Base-by-base conservation (phyloP, 1,140 invertebrate genomes). In the Danaus melanippus region DNA sequence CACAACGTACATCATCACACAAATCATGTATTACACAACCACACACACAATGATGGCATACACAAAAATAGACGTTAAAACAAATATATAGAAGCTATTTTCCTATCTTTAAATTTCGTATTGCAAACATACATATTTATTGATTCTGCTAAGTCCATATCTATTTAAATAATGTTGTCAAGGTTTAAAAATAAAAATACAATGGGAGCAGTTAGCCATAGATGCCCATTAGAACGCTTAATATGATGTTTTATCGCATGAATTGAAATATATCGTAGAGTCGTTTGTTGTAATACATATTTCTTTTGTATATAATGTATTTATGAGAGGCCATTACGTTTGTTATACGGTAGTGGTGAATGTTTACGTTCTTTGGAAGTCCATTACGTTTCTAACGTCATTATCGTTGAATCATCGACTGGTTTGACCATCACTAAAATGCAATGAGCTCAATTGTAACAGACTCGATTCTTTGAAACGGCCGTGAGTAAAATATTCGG, bases 1-100 rank as follows among this genome's bases (percentile, higher is more conserved):
- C 70, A 83, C 78, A 75, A 65, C 69, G 62, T 60, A 72, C 73
- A 71, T 71, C 71, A 72, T 69, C 68, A 73, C 67, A 69, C 66
- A 65, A 60, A 67, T 66, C 56, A 64, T 70, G 58, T 62, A 58
- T 58, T 61, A 62, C 61, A 62, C 62, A 66, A 62, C 56, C 49
- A 69, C 66, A 69, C 65, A 70, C 52, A 62, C 62, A 50, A 15
- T 17, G 56, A 50, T 41, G 43, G 48, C 46, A 45, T 58, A 58
- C 53, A 64, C 66, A 57, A 64, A 62, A 61, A 56, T 55, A 51
- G 54, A 49, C 47, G 42, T 57, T 62, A 59, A 47, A 41, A n/a
- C 44, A 56, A 10, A 39, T 12, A 46, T 39, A 60, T 65, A 65
- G 46, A 56, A 55, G 65, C 50, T 40, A 41, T 47, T 60, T 68